Evolutionary conservation across 30 jellyfish, hydroid and myxozoan genomes (phyloP), one percentile per base, ranked within the genome.

Genomic region (Aurelia aurita): DNA sequence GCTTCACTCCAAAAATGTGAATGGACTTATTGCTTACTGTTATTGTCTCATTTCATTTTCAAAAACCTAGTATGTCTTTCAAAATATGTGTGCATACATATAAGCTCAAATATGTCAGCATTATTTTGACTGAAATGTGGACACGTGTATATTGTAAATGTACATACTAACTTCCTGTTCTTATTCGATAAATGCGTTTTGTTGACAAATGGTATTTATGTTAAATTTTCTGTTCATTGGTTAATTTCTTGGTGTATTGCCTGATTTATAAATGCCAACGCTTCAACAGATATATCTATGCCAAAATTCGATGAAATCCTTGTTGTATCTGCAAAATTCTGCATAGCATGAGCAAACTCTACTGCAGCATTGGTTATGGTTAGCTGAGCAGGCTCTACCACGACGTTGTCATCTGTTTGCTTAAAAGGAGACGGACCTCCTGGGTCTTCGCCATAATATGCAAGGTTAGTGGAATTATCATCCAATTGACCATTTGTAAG

Each of bases 251-350:
- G 25, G 23, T 55, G 66, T 55, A 55, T 6, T 55, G 25, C 9
- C 5, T 68, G 80, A 5, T 68, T 23, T 22, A 68, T 34, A 16
- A 68, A 68, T 68, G 29, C 80, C 39, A 68, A 55, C 60, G 49
- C 45, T 68, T 68, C 80, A 21, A 68, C 23, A 55, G 29, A 68
- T 68, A 68, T 68, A 63, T 68, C 80, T 15, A 68, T 23, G 39
- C 80, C 80, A 68, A 68, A 68, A 68, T 44, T 29, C 13, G 7
- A 22, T 28, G 80, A 68, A 68, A 68, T 44, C 15, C 80, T 68
- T 16, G 80, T 34, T 16, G 80, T 34, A 68, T 68, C 49, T 22
- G 58, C 0, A 68, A 68, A 22, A 35, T 27, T 68, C 60, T 68
- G 58, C 45, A 68, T 68, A 16, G 28, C 12, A 68, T 32, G 12